phyloP scores from a whole-genome alignment of 2,113 vertebrate species.

The Percina caprodes region DNA sequence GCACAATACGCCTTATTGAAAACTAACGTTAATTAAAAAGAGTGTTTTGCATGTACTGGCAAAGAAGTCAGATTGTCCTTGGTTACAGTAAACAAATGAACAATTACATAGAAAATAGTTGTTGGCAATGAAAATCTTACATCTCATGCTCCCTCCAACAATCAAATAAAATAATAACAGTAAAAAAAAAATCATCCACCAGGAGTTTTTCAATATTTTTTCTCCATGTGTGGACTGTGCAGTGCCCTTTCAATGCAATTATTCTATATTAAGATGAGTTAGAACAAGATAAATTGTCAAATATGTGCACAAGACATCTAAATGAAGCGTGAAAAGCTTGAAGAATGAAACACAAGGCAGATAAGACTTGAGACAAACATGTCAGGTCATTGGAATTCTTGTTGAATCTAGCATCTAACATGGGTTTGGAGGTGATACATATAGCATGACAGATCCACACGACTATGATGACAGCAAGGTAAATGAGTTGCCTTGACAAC shows the following conservation, averaged over 20 bases:
- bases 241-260: not conserved
- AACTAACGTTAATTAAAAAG: slow-evolving; percentile 23
- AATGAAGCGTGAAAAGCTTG: not conserved
- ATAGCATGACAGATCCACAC: not conserved
- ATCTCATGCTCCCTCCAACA: too few species aligned
- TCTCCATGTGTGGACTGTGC: not conserved
- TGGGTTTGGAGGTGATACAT: not conserved
- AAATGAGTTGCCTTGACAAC: slow-evolving; percentile 33
- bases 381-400: not conserved
- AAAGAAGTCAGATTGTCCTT: not conserved
- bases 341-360: not conserved
- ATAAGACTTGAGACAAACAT: not conserved
- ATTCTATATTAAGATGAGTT: accelerated
- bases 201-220: not conserved
- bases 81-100: not conserved
- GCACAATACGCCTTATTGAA: slow-evolving; percentile 17
- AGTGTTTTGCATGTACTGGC: slow-evolving; percentile 16
- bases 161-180: too few species aligned
- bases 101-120: too few species aligned
- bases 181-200: too few species aligned
- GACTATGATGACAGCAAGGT: not conserved
- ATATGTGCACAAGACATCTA: not conserved
- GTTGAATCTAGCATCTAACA: not conserved
- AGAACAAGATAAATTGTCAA: not conserved
- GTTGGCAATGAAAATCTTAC: too few species aligned